A percentile compares a stretch with the other conserved stretches of the same genome.
These are phyloP conservation scores for Aphaenogaster floridana DNA, from an alignment of 1,140 invertebrate species.

Conservation along the genomic window DNA sequence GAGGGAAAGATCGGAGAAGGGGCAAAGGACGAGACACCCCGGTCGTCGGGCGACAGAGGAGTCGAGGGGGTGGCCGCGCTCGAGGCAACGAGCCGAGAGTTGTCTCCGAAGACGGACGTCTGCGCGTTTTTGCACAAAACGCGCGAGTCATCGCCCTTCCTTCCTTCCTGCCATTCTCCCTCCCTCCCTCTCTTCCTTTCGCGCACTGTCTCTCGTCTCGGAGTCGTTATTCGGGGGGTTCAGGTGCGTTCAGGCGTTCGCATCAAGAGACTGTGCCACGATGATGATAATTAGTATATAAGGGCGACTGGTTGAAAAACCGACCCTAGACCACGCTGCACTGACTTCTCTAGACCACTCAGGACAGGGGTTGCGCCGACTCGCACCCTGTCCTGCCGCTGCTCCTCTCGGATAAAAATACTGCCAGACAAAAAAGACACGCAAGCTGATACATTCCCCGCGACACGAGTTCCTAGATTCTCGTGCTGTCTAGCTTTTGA, in stretches of 20 bases:
- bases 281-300: slow-evolving; percentile 86
- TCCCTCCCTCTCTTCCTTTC: slow-evolving; percentile 33
- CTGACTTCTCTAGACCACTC: slow-evolving; percentile 85
- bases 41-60: background rate
- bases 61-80: slow-evolving; percentile 60
- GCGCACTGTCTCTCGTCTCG: slow-evolving; percentile 21
- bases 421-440: slow-evolving; percentile 7
- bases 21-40: slow-evolving; percentile 27
- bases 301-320: slow-evolving; percentile 81
- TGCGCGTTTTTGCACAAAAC: slow-evolving; percentile 77
- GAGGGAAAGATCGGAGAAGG: slow-evolving; percentile 33
- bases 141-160: slow-evolving; percentile 64
- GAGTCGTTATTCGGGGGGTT: slow-evolving; percentile 19
- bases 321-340: slow-evolving; percentile 80
- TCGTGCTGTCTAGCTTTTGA: background rate
- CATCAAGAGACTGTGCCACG: slow-evolving; percentile 82
- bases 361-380: slow-evolving; percentile 59
- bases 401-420: slow-evolving; percentile 10
- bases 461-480: background rate
- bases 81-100: slow-evolving; percentile 70
- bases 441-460: background rate
- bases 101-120: slow-evolving; percentile 66
- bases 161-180: slow-evolving; percentile 41
- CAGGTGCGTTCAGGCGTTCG: slow-evolving; percentile 83
- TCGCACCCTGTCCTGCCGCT: slow-evolving; percentile 67